These are phyloP conservation scores for Orthosia incerta DNA, from an alignment of 2,888 invertebrate species.

Conservation along the genomic window DNA sequence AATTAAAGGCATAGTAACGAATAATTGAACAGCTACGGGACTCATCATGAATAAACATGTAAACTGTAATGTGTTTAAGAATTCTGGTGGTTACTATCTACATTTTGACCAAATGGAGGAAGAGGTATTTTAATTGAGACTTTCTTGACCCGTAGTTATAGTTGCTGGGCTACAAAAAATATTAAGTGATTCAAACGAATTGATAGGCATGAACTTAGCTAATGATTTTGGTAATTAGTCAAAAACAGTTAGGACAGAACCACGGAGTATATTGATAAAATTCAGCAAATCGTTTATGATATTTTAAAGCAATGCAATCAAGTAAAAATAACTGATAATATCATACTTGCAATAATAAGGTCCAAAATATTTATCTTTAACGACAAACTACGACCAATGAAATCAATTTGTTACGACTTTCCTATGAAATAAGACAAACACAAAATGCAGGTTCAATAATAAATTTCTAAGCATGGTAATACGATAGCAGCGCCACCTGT, in stretches of 20 bases:
- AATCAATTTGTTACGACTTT: conserved; percentile 18
- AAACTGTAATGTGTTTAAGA: conserved; percentile 46
- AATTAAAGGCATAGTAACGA: conserved; percentile 60
- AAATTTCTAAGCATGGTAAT: conserved; percentile 54
- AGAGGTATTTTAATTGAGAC: conserved; percentile 52
- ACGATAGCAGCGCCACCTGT: conserved; percentile 63
- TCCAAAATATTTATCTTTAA: not conserved
- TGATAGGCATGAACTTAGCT: not conserved
- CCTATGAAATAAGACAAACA: conserved; percentile 36
- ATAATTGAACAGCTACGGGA: conserved; percentile 57
- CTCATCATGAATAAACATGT: conserved; percentile 64
- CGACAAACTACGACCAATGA: not conserved
- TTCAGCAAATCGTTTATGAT: too few relatives aligned
- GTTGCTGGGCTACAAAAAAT: conserved; percentile 17
- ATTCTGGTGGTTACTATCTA: conserved; percentile 38
- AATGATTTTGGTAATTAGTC: not conserved
- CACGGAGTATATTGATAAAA: not conserved
- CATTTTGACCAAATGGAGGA: conserved; percentile 37
- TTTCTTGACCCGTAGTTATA: conserved; percentile 11
- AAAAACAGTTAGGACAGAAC: not conserved
- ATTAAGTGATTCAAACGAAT: not conserved
- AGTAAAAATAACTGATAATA: not conserved
- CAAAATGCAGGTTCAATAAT: conserved; percentile 38
- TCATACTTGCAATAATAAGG: not conserved
- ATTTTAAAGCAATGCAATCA: too few relatives aligned